A percentile compares a stretch with the other conserved stretches of the same genome.
phyloP scores from a whole-genome alignment of 2,888 invertebrate genomes.

The Chromoteleia sp. region DNA sequence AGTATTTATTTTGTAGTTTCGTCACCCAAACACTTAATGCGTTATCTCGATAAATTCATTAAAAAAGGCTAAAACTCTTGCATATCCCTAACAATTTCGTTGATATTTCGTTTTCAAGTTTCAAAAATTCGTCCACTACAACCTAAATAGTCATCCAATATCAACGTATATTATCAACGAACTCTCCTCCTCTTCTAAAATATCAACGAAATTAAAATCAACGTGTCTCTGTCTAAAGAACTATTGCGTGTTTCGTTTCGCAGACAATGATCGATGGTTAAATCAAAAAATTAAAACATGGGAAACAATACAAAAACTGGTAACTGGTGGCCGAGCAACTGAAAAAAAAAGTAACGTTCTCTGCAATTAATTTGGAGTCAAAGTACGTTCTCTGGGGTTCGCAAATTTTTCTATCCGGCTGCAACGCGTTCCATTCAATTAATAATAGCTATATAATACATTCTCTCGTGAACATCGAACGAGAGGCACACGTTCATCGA shows the following conservation, averaged over 20 bases:
- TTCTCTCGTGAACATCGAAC: constrained; percentile 56
- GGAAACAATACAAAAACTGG: no score
- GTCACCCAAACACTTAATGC: no score
- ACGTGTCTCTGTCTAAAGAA: background rate
- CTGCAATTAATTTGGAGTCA: constrained; percentile 23
- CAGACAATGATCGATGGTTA: background rate
- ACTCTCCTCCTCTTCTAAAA: no score
- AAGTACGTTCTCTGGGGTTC: constrained; percentile 16
- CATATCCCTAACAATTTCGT: no score
- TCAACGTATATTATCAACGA: no score
- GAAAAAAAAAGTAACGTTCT: constrained; percentile 38
- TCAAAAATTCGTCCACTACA: no score
- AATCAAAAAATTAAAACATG: background rate
- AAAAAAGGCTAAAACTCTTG: no score
- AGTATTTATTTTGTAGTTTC: no score
- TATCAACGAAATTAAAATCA: background rate
- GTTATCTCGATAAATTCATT: no score
- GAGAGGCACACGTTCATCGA: constrained; percentile 59
- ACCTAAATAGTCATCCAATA: no score
- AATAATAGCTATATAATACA: constrained; percentile 54
- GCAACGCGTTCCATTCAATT: constrained; percentile 51
- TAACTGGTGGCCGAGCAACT: constrained; percentile 23
- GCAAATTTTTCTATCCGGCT: constrained; percentile 9
- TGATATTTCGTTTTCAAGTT: no score
- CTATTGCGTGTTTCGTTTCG: background rate